Conservation (phyloP, 2,888 invertebrate genomes). For the Diaperis boleti region DNA sequence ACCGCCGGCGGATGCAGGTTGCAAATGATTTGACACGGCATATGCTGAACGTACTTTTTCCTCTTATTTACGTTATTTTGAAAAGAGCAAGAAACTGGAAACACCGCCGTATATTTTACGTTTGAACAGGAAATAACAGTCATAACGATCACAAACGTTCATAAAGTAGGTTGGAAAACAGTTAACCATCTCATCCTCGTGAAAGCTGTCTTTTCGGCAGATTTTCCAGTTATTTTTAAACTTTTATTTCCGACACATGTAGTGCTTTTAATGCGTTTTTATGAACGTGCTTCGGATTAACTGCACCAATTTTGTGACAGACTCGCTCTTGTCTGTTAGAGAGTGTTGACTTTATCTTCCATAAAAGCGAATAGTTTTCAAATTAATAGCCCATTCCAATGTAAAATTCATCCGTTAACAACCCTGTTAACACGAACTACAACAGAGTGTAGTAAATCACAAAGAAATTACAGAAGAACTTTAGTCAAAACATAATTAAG, state of each 20-base stretch:
- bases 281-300: constrained; percentile 31
- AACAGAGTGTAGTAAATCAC: constrained; percentile 17
- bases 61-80: constrained; percentile 20
- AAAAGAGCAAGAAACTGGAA: constrained; percentile 31
- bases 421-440: constrained; percentile 1
- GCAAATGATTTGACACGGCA: constrained; percentile 25
- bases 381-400: constrained; percentile 27
- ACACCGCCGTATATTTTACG: constrained; percentile 21
- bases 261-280: constrained; percentile 27
- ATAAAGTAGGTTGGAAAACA: constrained; percentile 40
- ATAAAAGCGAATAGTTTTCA: constrained; percentile 35
- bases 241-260: constrained; percentile 43
- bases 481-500: constrained; percentile 22
- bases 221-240: constrained; percentile 47
- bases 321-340: constrained; percentile 27
- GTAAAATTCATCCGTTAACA: constrained; percentile 31
- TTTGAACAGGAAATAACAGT: constrained; percentile 49
- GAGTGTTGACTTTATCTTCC: constrained; percentile 36
- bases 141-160: constrained; percentile 49
- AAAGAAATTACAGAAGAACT: neutral
- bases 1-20: constrained; percentile 22
- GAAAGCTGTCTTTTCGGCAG: constrained; percentile 41
- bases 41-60: constrained; percentile 11
- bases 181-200: constrained; percentile 21
- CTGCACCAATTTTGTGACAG: constrained; percentile 30